A percentile compares a stretch with the other conserved stretches of the same genome.
These are phyloP conservation scores for Ormyrus pomaceus DNA, from an alignment of 2,888 invertebrate species.

Conservation along the genomic window DNA sequence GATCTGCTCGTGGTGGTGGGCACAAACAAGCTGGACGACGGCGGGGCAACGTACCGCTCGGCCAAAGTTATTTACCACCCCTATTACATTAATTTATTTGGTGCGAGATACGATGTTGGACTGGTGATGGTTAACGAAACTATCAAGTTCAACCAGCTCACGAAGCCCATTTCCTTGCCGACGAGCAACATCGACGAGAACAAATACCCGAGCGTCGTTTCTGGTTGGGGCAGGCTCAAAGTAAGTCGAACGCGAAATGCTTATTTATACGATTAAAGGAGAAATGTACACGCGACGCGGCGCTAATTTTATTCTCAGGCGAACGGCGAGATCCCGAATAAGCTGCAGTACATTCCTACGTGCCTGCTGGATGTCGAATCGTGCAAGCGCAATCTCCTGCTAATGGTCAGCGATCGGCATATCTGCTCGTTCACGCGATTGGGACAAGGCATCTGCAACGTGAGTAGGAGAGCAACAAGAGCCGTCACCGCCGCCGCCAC, in stretches of 20 bases:
- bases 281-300: neutral
- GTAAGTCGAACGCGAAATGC: conserved; percentile 12
- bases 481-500: no score
- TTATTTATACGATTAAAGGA: neutral
- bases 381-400: neutral
- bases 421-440: conserved; percentile 67
- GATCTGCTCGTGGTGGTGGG: conserved; percentile 12
- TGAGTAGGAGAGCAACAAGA: conserved; percentile 41
- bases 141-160: neutral
- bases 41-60: neutral
- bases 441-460: conserved; percentile 69
- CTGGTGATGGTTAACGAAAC: conserved; percentile 7
- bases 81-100: neutral
- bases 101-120: conserved; percentile 27
- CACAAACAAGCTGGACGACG: neutral
- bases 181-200: neutral
- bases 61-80: conserved; percentile 12
- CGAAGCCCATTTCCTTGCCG: conserved; percentile 10
- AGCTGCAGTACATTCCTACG: conserved; percentile 5
- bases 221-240: conserved; percentile 33
- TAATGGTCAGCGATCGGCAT: conserved; percentile 37
- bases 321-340: neutral
- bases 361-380: neutral
- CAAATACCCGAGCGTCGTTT: conserved; percentile 12
- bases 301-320: neutral